These are phyloP conservation scores for Trachemys scripta DNA, from an alignment of 2,113 vertebrate genomes.

Conservation along the genomic window DNA sequence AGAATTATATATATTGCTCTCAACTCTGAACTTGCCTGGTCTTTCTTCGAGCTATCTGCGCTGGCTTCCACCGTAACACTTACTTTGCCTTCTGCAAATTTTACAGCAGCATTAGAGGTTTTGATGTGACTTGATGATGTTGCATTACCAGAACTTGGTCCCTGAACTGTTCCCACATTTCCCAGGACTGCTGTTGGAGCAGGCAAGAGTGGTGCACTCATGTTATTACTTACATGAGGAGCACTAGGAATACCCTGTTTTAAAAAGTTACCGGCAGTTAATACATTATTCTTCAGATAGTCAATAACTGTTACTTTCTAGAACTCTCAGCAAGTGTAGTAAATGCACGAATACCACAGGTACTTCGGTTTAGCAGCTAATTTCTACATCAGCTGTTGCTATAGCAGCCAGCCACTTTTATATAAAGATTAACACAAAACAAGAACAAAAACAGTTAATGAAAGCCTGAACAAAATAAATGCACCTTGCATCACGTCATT, in stretches of 20 bases:
- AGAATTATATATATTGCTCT: conserved; percentile 37
- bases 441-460: neutral
- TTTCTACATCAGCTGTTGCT: neutral
- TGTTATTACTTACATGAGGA: conserved; percentile 81
- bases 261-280: conserved; percentile 74
- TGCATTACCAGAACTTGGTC: conserved; percentile 81
- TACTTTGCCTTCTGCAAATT: conserved; percentile 81
- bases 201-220: conserved; percentile 81
- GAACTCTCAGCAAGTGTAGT: neutral
- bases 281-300: neutral
- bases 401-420: neutral
- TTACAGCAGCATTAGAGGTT: conserved; percentile 82
- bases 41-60: conserved; percentile 96
- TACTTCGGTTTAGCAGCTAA: neutral
- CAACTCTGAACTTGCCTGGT: conserved; percentile 88
- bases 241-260: conserved; percentile 83
- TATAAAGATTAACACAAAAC: neutral
- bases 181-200: conserved; percentile 82
- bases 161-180: conserved; percentile 76
- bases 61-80: conserved; percentile 87
- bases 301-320: neutral
- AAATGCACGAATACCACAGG: neutral
- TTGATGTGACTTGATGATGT: conserved; percentile 86
- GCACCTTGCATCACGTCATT: neutral
- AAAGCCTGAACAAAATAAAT: neutral